These are phyloP conservation scores for Rhagonycha lutea DNA, from an alignment of 2,888 invertebrate genomes.

Conservation along the genomic window DNA sequence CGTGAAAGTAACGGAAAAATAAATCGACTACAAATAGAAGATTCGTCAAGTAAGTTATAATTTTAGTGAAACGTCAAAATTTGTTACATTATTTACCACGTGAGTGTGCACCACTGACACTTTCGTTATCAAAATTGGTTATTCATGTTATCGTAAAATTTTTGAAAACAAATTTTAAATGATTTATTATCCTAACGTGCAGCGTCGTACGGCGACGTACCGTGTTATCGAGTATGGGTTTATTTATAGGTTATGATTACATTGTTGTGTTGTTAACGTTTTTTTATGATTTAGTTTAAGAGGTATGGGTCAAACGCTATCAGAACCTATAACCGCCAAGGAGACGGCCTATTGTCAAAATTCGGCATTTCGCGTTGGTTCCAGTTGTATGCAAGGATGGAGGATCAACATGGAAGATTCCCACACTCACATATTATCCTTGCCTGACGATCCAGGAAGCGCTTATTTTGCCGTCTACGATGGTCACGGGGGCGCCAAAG, in stretches of 20 bases:
- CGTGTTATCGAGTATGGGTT: neutral
- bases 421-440: slow-evolving; percentile 91
- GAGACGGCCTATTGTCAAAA: slow-evolving; percentile 83
- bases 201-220: neutral
- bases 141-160: neutral
- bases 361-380: slow-evolving; percentile 77
- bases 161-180: neutral
- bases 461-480: slow-evolving; percentile 98
- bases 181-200: neutral
- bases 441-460: slow-evolving; percentile 86
- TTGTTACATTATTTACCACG: neutral
- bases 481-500: slow-evolving; percentile 76
- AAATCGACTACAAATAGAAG: neutral
- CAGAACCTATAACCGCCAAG: slow-evolving; percentile 93
- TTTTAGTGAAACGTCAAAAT: neutral
- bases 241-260: neutral
- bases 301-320: slow-evolving; percentile 94
- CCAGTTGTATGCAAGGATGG: slow-evolving; percentile 99
- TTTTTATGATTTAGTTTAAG: slow-evolving; percentile 11
- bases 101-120: neutral
- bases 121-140: neutral
- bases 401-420: slow-evolving; percentile 98
- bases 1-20: neutral
- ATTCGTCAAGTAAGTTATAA: neutral
- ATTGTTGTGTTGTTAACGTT: neutral